Conservation (phyloP, 2,113 vertebrate genomes). For the Rhinogobius similis region DNA sequence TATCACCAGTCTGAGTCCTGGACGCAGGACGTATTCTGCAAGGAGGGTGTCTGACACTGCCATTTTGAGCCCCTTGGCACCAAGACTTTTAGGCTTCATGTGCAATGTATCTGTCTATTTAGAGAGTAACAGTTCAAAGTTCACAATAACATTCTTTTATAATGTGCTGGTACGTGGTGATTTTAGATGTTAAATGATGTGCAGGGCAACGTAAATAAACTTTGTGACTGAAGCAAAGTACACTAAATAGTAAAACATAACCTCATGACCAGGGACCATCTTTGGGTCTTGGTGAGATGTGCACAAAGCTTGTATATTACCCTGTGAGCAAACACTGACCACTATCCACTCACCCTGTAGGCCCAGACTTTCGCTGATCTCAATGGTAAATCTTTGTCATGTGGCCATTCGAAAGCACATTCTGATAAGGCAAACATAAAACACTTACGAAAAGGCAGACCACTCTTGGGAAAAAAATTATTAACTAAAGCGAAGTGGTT, state of each 20-base stretch:
- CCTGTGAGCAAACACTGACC: constrained; percentile 63
- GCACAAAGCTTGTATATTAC: constrained; percentile 64
- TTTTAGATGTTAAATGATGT: constrained; percentile 45
- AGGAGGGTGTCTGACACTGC: constrained; percentile 46
- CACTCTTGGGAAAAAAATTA: constrained; percentile 51
- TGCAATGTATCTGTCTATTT: constrained; percentile 58
- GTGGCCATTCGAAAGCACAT: constrained; percentile 70
- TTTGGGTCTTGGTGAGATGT: constrained; percentile 55
- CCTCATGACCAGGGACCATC: constrained; percentile 20
- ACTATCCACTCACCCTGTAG: constrained; percentile 53
- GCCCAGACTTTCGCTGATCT: constrained; percentile 57
- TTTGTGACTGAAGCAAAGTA: constrained; percentile 12
- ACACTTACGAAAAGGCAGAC: constrained; percentile 41
- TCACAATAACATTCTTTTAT: constrained; percentile 68
- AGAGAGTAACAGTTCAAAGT: constrained; percentile 41
- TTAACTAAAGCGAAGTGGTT: constrained; percentile 49
- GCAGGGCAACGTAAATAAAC: constrained; percentile 26
- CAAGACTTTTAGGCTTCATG: constrained; percentile 44
- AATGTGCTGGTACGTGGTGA: constrained; percentile 72
- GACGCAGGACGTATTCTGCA: constrained; percentile 18
- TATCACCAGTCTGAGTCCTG: constrained; percentile 36
- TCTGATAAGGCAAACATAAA: constrained; percentile 71
- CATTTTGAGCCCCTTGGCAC: constrained; percentile 44
- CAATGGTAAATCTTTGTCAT: constrained; percentile 51
- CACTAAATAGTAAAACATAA: constrained; percentile 18